Evolutionary conservation across 2,888 invertebrate species (phyloP).

Genomic region (Portevinia maculata): DNA sequence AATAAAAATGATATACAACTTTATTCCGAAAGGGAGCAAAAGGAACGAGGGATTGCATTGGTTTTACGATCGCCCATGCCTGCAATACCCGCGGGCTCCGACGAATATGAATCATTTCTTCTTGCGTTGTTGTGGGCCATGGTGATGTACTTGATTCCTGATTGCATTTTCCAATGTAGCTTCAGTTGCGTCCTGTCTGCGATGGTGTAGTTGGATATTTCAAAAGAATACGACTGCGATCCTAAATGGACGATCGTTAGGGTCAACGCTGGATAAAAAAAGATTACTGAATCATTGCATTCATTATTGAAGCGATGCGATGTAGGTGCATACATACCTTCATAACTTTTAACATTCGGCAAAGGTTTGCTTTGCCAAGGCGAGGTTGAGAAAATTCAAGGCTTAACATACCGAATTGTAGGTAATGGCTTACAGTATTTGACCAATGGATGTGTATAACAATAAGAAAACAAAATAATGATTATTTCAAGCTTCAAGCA

Average conservation of each 20-base stretch:
- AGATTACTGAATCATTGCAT: slow-evolving; percentile 33
- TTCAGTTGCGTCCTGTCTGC: slow-evolving; percentile 1
- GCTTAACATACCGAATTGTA: no score
- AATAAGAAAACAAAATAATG: no score
- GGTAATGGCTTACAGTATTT: no score
- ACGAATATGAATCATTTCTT: slow-evolving; percentile 62
- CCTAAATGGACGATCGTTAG: slow-evolving; percentile 64
- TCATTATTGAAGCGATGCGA: no score
- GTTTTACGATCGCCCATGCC: slow-evolving; percentile 61
- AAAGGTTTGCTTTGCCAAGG: no score
- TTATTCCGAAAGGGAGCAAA: slow-evolving; percentile 63
- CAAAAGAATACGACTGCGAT: slow-evolving; percentile 42
- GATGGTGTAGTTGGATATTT: neutral
- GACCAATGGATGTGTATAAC: no score
- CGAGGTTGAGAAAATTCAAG: no score
- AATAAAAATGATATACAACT: slow-evolving; percentile 75
- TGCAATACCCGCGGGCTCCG: slow-evolving; percentile 57
- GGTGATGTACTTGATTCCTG: slow-evolving; percentile 72
- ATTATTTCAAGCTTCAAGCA: no score
- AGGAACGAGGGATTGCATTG: slow-evolving; percentile 31
- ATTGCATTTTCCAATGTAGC: slow-evolving; percentile 54
- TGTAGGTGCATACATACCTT: no score
- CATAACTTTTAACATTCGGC: no score
- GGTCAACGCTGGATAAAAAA: slow-evolving; percentile 52
- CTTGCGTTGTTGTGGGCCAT: slow-evolving; percentile 32